A percentile compares a stretch with the other conserved stretches of the same genome.
phyloP scores from a whole-genome alignment of 64 coral and sea anemone genomes.

The Hydrozoanthus tunicans region DNA sequence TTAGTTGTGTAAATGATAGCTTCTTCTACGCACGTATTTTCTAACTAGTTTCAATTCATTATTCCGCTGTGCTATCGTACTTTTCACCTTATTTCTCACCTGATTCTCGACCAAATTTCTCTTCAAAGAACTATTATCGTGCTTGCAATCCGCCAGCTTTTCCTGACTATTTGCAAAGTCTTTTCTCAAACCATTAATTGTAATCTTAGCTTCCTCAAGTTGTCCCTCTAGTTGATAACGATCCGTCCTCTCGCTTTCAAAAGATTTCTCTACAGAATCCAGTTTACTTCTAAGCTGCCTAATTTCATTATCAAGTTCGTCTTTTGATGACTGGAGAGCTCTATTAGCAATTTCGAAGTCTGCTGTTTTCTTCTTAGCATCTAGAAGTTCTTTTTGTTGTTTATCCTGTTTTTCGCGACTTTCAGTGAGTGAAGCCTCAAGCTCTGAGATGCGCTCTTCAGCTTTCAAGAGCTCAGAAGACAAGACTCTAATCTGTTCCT shows the following conservation, averaged over 20 bases:
- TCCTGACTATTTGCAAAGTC: conserved; percentile 30
- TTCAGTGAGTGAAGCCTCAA: conserved; percentile 52
- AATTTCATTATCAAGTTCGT: conserved; percentile 63
- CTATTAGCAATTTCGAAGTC: conserved; percentile 79
- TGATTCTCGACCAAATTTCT: conserved; percentile 43
- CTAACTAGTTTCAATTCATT: too few relatives aligned
- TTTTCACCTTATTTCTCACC: neutral
- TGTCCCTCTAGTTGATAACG: conserved; percentile 52
- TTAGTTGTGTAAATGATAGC: too few relatives aligned
- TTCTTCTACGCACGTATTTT: too few relatives aligned
- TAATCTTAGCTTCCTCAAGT: conserved; percentile 47
- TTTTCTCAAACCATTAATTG: conserved; percentile 14
- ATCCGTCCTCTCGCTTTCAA: conserved; percentile 62
- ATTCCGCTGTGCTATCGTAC: too few relatives aligned
- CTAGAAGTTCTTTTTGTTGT: conserved; percentile 81
- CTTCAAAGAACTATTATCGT: conserved; percentile 22
- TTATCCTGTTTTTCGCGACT: conserved; percentile 67
- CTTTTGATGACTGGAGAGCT: conserved; percentile 51
- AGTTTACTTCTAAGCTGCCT: conserved; percentile 56
- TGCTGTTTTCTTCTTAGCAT: conserved; percentile 73
- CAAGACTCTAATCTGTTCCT: conserved; percentile 58
- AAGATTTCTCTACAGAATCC: conserved; percentile 42
- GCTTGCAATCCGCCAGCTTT: conserved; percentile 18
- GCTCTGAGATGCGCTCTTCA: conserved; percentile 65
- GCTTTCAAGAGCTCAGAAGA: conserved; percentile 65